Percentiles rank a stretch among this genome's conserved stretches.
Conservation (phyloP, 2,797 vertebrate species). For the Tapera naevia region DNA sequence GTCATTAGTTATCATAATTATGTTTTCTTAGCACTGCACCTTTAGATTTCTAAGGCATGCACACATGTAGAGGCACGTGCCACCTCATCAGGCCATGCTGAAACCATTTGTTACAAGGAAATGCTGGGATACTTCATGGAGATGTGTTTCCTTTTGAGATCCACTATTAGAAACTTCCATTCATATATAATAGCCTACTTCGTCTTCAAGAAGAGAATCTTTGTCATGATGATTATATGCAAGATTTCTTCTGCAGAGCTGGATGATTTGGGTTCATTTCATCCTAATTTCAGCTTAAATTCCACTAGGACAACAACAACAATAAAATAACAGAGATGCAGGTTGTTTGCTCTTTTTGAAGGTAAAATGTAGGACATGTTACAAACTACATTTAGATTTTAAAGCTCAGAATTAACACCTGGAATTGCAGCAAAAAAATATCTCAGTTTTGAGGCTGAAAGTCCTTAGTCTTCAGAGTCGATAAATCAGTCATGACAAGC, state of each 20-base stretch:
- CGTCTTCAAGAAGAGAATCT: background rate
- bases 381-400: background rate
- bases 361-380: background rate
- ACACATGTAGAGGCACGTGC: fast-evolving
- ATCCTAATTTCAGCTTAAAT: background rate
- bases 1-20: background rate
- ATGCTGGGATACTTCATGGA: background rate
- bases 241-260: background rate
- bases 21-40: background rate
- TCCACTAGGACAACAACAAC: background rate
- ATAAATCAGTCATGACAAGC: slow-evolving; percentile 51
- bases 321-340: background rate
- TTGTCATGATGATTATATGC: background rate
- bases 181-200: background rate
- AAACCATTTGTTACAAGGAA: background rate
- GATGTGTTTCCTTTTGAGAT: background rate
- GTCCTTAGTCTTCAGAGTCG: background rate
- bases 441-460: slow-evolving; percentile 32
- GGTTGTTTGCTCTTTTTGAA: background rate
- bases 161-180: background rate
- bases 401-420: slow-evolving; percentile 26
- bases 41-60: background rate
- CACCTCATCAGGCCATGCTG: background rate
- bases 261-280: background rate
- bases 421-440: slow-evolving; percentile 42